Percentiles rank a stretch among this genome's conserved stretches.
phyloP scores from a whole-genome alignment of 2,888 invertebrate species.

The Cosmorhoe ocellata region DNA sequence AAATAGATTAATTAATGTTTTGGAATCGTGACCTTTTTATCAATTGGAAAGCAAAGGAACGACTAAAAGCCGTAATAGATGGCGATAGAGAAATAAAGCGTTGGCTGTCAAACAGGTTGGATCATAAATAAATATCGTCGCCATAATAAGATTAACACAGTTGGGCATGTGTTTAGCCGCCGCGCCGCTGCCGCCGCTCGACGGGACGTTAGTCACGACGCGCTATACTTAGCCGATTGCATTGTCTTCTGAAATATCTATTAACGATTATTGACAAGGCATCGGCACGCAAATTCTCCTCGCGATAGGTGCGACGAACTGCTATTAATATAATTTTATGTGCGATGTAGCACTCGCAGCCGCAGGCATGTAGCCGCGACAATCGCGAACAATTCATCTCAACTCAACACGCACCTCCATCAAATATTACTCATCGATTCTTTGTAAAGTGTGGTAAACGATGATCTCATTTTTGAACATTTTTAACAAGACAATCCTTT shows the following conservation, averaged over 20 bases:
- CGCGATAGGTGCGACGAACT: conserved; percentile 79
- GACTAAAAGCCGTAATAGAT: conserved; percentile 27
- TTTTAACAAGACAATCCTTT: background rate
- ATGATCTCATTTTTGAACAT: conserved; percentile 32
- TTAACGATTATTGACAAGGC: conserved; percentile 82
- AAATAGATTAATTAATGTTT: conserved; percentile 51
- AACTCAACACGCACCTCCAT: conserved; percentile 17
- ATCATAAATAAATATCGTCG: conserved; percentile 74
- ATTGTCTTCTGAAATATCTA: conserved; percentile 83
- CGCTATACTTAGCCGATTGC: conserved; percentile 78
- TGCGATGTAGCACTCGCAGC: conserved; percentile 51
- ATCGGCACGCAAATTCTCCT: conserved; percentile 79
- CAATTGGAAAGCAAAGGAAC: conserved; percentile 27
- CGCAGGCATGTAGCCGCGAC: conserved; percentile 54
- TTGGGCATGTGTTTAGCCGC: conserved; percentile 58
- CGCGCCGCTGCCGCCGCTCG: conserved; percentile 40
- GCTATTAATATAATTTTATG: conserved; percentile 79
- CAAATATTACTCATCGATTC: conserved; percentile 27
- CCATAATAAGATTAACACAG: conserved; percentile 79
- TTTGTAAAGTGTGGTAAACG: conserved; percentile 20
- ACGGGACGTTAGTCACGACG: conserved; percentile 75
- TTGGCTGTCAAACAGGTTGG: conserved; percentile 68
- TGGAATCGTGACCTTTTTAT: conserved; percentile 29
- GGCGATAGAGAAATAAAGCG: conserved; percentile 54
- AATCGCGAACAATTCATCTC: conserved; percentile 27